A percentile compares a stretch with the other conserved stretches of the same genome.
These are phyloP conservation scores for Acanthaster planci DNA, from an alignment of 35 echinoderm and acorn worm genomes.

Conservation along the genomic window DNA sequence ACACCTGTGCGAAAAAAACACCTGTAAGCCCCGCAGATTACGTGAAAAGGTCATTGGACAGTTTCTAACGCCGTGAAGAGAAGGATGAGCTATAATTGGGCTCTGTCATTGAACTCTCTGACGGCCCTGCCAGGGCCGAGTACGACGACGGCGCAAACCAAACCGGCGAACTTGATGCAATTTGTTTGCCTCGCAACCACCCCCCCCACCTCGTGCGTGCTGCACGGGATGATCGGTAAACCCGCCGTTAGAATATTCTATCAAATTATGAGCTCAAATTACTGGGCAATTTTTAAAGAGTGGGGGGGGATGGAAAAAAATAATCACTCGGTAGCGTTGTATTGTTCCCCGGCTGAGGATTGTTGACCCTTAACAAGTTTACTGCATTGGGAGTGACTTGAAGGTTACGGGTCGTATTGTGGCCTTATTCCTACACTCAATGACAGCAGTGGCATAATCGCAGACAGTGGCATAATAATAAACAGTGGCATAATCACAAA, in stretches of 20 bases:
- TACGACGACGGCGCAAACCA: neutral
- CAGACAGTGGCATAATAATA: no score
- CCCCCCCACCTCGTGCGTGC: neutral
- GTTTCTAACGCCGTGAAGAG: neutral
- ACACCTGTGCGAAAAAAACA: neutral
- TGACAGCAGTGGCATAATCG: no score
- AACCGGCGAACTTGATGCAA: slow-evolving; percentile 17
- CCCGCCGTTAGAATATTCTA: slow-evolving; percentile 10
- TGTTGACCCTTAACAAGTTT: no score
- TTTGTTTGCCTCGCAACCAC: neutral
- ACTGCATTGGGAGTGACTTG: no score
- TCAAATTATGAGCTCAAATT: slow-evolving; percentile 26
- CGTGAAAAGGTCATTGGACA: neutral
- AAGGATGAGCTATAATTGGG: neutral
- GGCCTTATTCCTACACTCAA: no score
- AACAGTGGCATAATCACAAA: no score
- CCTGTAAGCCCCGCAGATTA: neutral
- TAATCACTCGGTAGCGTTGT: no score
- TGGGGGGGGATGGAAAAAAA: neutral
- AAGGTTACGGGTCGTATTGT: no score
- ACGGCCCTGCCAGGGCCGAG: neutral
- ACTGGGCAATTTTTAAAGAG: slow-evolving; percentile 18
- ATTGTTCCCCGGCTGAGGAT: no score
- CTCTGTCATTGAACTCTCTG: slow-evolving; percentile 8
- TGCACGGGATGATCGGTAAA: neutral